Evolutionary conservation across 2,888 invertebrate species (phyloP).

Genomic region (Tachina grossa): DNA sequence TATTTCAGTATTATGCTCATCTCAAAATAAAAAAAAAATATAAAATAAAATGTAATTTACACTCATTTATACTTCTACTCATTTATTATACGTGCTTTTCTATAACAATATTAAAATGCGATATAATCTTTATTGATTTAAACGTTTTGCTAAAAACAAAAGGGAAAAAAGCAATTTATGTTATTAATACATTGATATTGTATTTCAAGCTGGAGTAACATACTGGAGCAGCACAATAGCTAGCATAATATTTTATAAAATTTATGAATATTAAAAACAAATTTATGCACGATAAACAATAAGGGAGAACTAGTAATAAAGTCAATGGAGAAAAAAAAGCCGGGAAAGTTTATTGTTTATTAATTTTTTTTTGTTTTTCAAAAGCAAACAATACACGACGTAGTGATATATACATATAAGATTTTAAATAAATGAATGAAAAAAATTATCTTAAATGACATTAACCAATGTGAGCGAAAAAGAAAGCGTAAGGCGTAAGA

Average conservation of each 20-base stretch:
- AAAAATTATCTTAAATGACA: background rate
- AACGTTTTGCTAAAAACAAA: constrained; percentile 32
- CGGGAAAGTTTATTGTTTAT: constrained; percentile 12
- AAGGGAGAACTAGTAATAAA: constrained; percentile 29
- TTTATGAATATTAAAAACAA: constrained; percentile 50
- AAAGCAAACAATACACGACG: constrained; percentile 37
- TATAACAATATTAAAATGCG: constrained; percentile 52
- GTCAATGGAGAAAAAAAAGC: constrained; percentile 18
- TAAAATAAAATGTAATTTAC: background rate
- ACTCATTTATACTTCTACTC: constrained; percentile 14
- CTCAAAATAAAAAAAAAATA: background rate
- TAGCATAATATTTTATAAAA: constrained; percentile 45
- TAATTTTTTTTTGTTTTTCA: constrained; percentile 17
- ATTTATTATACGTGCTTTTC: constrained; percentile 21
- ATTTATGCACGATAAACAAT: constrained; percentile 53
- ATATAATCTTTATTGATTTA: constrained; percentile 63
- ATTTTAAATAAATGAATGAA: background rate
- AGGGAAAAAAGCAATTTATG: background rate
- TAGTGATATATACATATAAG: constrained; percentile 1
- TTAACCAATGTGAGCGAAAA: too few species aligned
- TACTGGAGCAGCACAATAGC: constrained; percentile 14
- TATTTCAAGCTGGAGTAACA: background rate
- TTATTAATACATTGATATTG: constrained; percentile 40
- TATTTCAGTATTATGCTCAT: constrained; percentile 7
- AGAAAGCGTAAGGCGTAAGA: background rate